Base-by-base conservation (phyloP, 2,888 invertebrate species). In the Hyles lineata region DNA sequence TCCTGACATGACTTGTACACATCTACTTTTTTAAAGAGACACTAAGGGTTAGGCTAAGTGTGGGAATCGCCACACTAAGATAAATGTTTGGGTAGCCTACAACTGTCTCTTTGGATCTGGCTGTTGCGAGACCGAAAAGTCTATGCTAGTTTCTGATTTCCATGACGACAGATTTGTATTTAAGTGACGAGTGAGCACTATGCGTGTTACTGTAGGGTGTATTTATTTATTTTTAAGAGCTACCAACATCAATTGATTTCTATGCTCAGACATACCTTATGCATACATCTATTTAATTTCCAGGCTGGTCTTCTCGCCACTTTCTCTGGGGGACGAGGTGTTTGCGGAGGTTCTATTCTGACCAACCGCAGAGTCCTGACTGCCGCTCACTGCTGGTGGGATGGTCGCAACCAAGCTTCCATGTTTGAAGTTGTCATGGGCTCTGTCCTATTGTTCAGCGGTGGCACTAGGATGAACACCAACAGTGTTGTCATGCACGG, bases 371-470 rank as follows among this genome's bases (percentile, higher is more conserved):
- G 80, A n/a, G 76, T 86, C 7, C 43, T 82, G 4, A 86, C 86
- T 2, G 87, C 87, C 8, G 87, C 85, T 15, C 87, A 87, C 73
- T 87, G 86, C 78, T 86, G 89, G 87, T 77, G 58, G 55, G 90
- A 89, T 60, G 90, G 90, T 0, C 1, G 50, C 0, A 74, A 82
- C 77, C 86, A 84, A 29, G 89, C 83, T 0, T 80, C 78, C 73
- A 76, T 35, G 75, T 43, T 76, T 87, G 69, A 83, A 8, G 86
- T 89, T 0, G 85, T 89, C 0, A 84, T 89, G 4, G 90, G 90
- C 3, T 87, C 88, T 19, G 70, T 76, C 15, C 63, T 74, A 0
- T 74, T 90, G 3, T 90, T 87, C 80, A 77, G 74, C 19, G 90
- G 89, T 4, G 89, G 90, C 19, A 78, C 75, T 21, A 83, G 89